These are phyloP conservation scores for Enteromius afrohamiltoni DNA, from an alignment of 2,797 vertebrate genomes.

Conservation along the genomic window DNA sequence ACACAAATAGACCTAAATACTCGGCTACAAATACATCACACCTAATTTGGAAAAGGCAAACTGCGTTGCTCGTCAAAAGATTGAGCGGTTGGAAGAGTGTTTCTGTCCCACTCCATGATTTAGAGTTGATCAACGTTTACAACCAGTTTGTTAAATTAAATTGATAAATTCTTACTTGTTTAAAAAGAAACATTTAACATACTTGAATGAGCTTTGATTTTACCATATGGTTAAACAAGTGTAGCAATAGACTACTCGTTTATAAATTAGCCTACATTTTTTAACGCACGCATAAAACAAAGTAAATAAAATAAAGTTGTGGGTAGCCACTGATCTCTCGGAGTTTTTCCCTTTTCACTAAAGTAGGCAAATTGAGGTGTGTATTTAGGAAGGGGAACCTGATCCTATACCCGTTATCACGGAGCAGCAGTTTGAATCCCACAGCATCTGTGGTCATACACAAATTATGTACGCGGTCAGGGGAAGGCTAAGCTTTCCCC, in stretches of 20 bases:
- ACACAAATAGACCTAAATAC: not conserved
- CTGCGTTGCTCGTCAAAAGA: not conserved
- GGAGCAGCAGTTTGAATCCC: not conserved
- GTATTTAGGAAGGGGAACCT: not conserved
- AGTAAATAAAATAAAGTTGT: not conserved
- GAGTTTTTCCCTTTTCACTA: not conserved
- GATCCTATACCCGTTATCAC: not conserved
- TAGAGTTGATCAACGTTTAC: not conserved
- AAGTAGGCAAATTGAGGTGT: not conserved
- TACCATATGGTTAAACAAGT: not conserved
- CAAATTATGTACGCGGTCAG: not conserved
- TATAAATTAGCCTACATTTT: not conserved
- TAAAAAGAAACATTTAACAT: not conserved
- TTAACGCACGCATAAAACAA: not conserved
- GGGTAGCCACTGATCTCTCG: not conserved
- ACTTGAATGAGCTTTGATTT: not conserved
- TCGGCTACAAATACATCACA: not conserved
- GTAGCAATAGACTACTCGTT: not conserved
- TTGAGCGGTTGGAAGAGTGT: not conserved
- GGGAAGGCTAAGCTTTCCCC: not conserved
- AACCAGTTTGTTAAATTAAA: not conserved
- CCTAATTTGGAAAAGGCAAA: not conserved
- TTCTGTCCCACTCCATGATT: not conserved
- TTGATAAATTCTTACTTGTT: too few species aligned
- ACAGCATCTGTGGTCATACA: constrained; percentile 1